These are phyloP conservation scores for Phrixothrix hirtus DNA, from an alignment of 2,888 invertebrate species.

Conservation along the genomic window DNA sequence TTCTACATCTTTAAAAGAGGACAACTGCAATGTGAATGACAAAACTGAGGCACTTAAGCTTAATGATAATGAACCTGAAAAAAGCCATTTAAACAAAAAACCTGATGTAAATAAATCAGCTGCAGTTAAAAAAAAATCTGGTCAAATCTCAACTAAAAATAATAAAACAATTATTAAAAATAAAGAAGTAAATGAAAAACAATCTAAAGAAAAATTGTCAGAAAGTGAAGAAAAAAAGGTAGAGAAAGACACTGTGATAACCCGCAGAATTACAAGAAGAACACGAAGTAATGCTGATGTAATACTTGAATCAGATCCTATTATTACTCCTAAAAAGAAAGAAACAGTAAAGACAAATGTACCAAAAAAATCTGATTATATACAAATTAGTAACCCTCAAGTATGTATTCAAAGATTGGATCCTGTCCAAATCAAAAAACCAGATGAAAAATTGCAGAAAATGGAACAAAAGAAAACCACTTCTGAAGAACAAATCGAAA, in stretches of 20 bases:
- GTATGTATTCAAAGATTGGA: not conserved
- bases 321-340: not conserved
- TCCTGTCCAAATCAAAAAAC: not conserved
- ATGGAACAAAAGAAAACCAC: not conserved
- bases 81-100: not conserved
- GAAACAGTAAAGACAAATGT: not conserved
- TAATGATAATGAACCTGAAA: not conserved
- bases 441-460: not conserved
- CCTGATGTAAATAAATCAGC: not conserved
- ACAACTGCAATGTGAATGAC: not conserved
- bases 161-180: not conserved
- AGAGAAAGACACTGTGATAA: not conserved
- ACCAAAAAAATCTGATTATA: constrained; percentile 1
- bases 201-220: not conserved
- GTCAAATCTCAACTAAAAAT: not conserved
- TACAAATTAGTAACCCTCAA: not conserved
- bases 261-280: constrained; percentile 10
- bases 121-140: not conserved
- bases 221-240: not conserved
- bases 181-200: not conserved
- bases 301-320: not conserved
- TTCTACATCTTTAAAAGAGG: not conserved
- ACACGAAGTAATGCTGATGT: constrained; percentile 11
- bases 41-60: too few species aligned
- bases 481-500: not conserved